Evolutionary conservation across 1,140 invertebrate genomes (phyloP).

Genomic region (Bombus superbus): DNA sequence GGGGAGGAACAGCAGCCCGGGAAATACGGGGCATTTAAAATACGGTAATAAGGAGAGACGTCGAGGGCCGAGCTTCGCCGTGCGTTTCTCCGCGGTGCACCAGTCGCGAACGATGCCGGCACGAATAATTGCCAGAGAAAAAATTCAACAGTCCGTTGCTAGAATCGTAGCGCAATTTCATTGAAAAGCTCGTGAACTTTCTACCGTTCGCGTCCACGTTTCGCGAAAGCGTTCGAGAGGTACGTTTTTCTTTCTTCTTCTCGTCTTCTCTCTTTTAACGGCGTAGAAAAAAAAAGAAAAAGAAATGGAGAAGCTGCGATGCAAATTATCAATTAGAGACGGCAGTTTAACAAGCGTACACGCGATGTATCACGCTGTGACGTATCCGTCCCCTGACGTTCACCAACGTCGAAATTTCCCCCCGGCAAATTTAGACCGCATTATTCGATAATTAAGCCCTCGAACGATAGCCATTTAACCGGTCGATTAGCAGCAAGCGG

Average conservation of each 20-base stretch:
- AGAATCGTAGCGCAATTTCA: neutral
- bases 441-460: constrained; percentile 52
- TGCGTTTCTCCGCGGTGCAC: neutral
- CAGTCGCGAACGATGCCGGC: neutral
- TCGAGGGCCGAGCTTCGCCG: neutral
- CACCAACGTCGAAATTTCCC: neutral
- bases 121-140: constrained; percentile 10
- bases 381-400: neutral
- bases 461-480: constrained; percentile 35
- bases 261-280: neutral
- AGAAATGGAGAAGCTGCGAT: neutral
- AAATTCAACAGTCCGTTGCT: neutral
- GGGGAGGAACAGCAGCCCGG: neutral
- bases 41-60: constrained; percentile 7
- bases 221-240: no score
- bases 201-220: neutral
- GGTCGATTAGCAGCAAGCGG: constrained; percentile 47
- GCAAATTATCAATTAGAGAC: neutral
- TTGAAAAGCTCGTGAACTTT: neutral
- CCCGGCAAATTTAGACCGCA: constrained; percentile 18
- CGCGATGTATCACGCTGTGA: neutral
- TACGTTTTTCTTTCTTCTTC: neutral
- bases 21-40: constrained; percentile 13
- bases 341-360: neutral
- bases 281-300: neutral